Base-by-base conservation (phyloP, 2,888 invertebrate species). In the Rutpela maculata region DNA sequence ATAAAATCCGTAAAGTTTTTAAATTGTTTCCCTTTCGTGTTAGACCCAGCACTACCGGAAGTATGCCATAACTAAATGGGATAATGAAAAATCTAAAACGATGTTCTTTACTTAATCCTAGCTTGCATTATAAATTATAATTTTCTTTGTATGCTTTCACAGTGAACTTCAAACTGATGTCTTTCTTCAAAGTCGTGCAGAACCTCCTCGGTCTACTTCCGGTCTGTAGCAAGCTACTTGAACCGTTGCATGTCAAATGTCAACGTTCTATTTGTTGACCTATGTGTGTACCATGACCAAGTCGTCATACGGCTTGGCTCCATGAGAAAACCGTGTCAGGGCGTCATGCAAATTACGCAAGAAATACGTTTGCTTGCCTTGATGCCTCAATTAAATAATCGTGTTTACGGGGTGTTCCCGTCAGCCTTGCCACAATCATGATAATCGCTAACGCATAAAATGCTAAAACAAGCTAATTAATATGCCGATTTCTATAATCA, bases 211-310 rank as follows among this genome's bases (percentile, higher is more conserved):
- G 57, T 35, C 57, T 57, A 69, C 69, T 69, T 69, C 69, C 69
- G 69, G 69, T 35, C 22, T 50, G 11, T 19, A 57, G n/a, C 35
- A 35, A 17, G 17, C 62, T 31, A 63, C 57, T 59, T 57, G 26
- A 66, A 69, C 57, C 69, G 69, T 26, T 69, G 35, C 69, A 35
- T 57, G 69, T 69, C 57, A 69, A 69, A 69, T 57, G 69, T 69
- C 69, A 69, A 69, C 59, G 69, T 57, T 57, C 69, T 69, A 56
- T 56, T 55, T 68, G 55, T 22, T 17, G 56, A 62, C 31, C 62
- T 31, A 19, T 22, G 22, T 22, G 50, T n/a, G 50, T 50, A 15
- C 50, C 31, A 35, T 4, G 17, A 35, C 17, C 17, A 63, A 63
- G 35, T 35, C 35, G 17, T 35, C n/a, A 50, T 50, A n/a, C 50